Conservation (phyloP, 2,113 vertebrate genomes). For the Cepphus grylle region DNA sequence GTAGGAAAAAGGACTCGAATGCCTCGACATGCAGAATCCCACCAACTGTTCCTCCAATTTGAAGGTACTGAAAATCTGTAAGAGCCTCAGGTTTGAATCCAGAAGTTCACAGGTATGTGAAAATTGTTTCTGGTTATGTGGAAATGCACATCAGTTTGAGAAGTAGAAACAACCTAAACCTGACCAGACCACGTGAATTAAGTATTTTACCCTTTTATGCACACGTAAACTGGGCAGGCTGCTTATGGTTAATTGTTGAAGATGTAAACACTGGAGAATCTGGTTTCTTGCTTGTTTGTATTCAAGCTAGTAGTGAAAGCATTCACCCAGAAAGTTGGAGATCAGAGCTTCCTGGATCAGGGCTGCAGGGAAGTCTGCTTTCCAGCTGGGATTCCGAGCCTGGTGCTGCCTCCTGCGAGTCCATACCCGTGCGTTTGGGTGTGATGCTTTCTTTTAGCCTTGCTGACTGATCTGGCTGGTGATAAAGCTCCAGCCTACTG, state of each 20-base stretch:
- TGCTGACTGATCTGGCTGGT: not conserved
- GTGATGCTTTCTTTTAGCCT: not conserved
- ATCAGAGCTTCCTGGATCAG: not conserved
- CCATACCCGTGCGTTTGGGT: fast-evolving
- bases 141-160: not conserved
- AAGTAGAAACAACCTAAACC: not conserved
- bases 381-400: not conserved
- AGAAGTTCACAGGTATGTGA: not conserved
- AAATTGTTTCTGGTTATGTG: not conserved
- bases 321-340: not conserved
- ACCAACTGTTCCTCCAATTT: not conserved
- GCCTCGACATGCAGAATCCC: not conserved
- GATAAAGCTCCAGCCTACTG: not conserved
- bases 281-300: not conserved
- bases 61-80: not conserved
- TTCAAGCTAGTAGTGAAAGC: not conserved
- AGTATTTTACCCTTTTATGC: not conserved
- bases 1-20: not conserved
- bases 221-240: not conserved
- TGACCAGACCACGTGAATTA: not conserved
- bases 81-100: not conserved
- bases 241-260: not conserved
- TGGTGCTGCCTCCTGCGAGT: not conserved
- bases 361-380: not conserved
- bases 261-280: not conserved